phyloP scores from a whole-genome alignment of 2,113 vertebrate genomes.

The Apteryx mantelli region DNA sequence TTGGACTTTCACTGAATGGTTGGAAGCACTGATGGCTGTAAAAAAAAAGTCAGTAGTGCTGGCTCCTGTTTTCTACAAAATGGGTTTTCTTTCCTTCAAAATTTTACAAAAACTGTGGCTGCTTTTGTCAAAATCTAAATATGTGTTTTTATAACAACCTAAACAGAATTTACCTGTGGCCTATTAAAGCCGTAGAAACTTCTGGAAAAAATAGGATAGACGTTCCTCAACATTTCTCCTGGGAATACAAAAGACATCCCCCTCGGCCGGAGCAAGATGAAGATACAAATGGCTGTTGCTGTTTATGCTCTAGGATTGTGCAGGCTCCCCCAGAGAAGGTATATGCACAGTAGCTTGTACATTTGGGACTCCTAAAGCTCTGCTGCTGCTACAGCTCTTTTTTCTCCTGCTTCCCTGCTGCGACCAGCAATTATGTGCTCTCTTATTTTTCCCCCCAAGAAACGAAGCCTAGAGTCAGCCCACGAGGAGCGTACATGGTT shows the following conservation, averaged over 20 bases:
- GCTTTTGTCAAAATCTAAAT: background rate
- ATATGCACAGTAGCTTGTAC: background rate
- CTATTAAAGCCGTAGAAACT: background rate
- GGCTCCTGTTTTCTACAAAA: background rate
- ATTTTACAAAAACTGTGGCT: background rate
- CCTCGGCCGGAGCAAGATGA: background rate
- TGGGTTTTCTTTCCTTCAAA: background rate
- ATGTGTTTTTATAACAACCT: accelerated
- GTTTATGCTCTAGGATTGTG: background rate
- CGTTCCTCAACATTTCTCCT: background rate
- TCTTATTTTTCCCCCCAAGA: background rate
- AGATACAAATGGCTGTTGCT: slow-evolving; percentile 11
- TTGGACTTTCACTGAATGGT: background rate
- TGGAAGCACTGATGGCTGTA: background rate
- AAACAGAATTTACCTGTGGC: background rate
- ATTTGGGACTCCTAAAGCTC: background rate
- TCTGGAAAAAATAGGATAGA: background rate
- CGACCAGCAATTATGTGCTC: background rate
- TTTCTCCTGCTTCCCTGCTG: background rate
- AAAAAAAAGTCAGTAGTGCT: background rate
- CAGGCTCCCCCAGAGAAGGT: background rate
- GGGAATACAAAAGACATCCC: background rate
- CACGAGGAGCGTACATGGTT: background rate
- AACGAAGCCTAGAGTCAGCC: background rate
- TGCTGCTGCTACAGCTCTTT: background rate